Evolutionary conservation across 2,888 invertebrate genomes (phyloP), one percentile per base, ranked within the genome.

Genomic region (Endomychus coccineus): DNA sequence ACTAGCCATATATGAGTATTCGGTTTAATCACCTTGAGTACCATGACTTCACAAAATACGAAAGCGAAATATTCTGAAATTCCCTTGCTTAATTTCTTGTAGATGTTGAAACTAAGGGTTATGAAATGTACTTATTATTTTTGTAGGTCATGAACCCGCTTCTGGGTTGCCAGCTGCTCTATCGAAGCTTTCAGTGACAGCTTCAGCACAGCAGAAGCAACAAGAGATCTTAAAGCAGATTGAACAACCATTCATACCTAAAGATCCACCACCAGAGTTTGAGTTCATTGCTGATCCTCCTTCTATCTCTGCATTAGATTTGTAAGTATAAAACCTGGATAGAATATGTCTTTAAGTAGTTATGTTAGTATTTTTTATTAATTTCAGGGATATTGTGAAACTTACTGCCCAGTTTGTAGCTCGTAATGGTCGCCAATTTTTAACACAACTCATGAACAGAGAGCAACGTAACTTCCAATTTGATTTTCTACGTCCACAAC

Each of bases 371-470:
- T 32, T 31, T 17, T 17, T 32, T 6, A 14, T 28, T 15, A 14
- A 33, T 25, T 19, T 37, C 6, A 2, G 87, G 47, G 98, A 98
- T 66, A 89, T 98, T 41, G 96, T 98, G 0, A 95, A 95, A 59
- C 68, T 99, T 14, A 98, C 98, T 0, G 98, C 98, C 0, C 94
- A 98, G 64, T 99, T 98, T 71, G 97, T 97, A 0, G 98, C 98
- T 0, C 76, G 97, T 57, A 98, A 99, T 67, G 98, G 98, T 0
- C 78, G 97, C 0, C 94, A 96, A 59, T 99, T 99, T 64, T 71
- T 98, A 11, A 97, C 97, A 0, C 95, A 95, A 59, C 69, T 99
- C 10, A 98, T 99, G 97, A 96, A 95, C 61, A 78, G 95, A 12
- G 98, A 99, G 59, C 94, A 95, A 59, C 73, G 96, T 2, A 98